Base-by-base conservation (phyloP, 1,140 invertebrate genomes). In the Heliconius eleuchia region DNA sequence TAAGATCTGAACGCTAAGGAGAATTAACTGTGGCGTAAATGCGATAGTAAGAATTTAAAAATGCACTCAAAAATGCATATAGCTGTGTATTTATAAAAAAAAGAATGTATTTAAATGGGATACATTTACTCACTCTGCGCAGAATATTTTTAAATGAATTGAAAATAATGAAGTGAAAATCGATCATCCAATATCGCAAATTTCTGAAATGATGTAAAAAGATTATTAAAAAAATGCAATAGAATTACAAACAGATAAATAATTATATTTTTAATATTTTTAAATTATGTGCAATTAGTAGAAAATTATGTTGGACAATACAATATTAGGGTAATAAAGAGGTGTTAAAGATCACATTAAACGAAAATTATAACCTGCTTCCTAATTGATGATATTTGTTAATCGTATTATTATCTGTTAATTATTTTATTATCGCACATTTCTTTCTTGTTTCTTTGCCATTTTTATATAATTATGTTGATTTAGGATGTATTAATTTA, bases 311-410 rank as follows among this genome's bases (percentile, higher is more conserved):
- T 52, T 8, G 1, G 11, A 30, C 60, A 66, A 66, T 9, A 30
- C 16, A 16, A 66, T 66, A 11, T 23, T 23, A 66, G n/a, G 1
- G 37, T 46, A 46, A 73, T 73, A 73, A 23, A 46, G 5, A 52
- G 50, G 39, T 73, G 39, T 42, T 73, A 11, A 73, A 73, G 27
- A 73, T 16, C 72, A 73, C 42, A 50, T 73, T 30, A 27, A 73
- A 16, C n/a, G 3, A 66, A 30, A 66, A 66, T 66, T 66, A 66
- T 18, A 66, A 30, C 27, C 27, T 66, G 60, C 3, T 66, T 66
- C 11, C 27, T 66, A 30, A 66, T 66, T 66, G 60, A 66, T 66
- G 60, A 30, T 16, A 30, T 66, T 66, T 66, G 60, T 30, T 66
- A 66, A 66, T 66, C 60, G 16, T 66, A 30, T 66, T 66, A 66